Evolutionary conservation across 2,113 vertebrate genomes (phyloP), one percentile per base, ranked within the genome.

Genomic region (Scomber scombrus): DNA sequence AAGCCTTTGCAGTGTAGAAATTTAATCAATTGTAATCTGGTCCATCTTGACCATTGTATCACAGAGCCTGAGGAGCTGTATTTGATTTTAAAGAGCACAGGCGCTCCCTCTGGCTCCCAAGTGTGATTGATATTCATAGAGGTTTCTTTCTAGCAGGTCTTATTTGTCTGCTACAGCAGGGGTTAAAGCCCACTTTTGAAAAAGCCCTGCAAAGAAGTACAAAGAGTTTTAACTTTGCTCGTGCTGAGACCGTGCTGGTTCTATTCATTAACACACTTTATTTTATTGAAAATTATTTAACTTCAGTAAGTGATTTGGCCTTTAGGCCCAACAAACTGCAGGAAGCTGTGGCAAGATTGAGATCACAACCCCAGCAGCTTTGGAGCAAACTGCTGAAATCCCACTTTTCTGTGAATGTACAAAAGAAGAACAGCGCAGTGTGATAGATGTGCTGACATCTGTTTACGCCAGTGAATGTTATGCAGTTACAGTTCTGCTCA

Each of bases 71-170:
- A 70, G 75, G 67, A 79, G 77, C 18, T 47, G 46, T 80, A 49
- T 87, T 70, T 68, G 61, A 75, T 64, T 82, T 78, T 56, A 69
- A 71, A 79, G 74, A 74, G 57, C 46, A 13, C 43, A 72, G 13
- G 26, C 1, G 1, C 49, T 78, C 21, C 52, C 45, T 63, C 49
- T 4, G 66, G 68, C 51, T 79, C 78, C 49, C 49, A 31, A 14
- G 54, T 65, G 83, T 11, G 65, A 81, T 87, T 86, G 75, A 87
- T 90, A 89, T 92, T 87, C 84, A 91, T 72, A 21, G 80, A 70
- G 58, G 49, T 89, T 78, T 77, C 72, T 62, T 73, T 70, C 61
- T 11, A 70, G 71, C 54, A 54, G 62, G 46, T 85, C 49, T 40
- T 78, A 85, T 89, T 86, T 91, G 57, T 73, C 72, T 62, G 73